Evolutionary conservation across 2,113 vertebrate species (phyloP).

Genomic region (Percopsis transmontana): DNA sequence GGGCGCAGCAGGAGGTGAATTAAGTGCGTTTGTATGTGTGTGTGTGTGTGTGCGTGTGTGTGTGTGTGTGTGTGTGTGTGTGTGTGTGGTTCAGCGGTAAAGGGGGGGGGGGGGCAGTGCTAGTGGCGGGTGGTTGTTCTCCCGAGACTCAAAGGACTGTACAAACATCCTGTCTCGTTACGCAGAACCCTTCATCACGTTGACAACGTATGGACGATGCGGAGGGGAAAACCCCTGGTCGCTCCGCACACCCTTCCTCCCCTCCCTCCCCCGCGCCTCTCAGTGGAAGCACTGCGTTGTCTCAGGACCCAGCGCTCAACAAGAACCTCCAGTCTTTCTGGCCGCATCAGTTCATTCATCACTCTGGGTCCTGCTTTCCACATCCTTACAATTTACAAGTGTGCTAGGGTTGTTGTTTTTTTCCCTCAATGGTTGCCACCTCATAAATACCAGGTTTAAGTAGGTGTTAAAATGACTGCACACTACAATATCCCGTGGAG

Average conservation of each 20-base stretch:
- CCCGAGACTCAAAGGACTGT: conserved; percentile 41
- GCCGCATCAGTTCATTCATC: conserved; percentile 53
- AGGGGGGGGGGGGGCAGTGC: conserved; percentile 17
- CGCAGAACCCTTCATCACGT: conserved; percentile 45
- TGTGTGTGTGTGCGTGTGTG: neutral
- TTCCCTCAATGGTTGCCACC: conserved; percentile 51
- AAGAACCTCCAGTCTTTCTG: conserved; percentile 46
- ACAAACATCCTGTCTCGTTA: conserved; percentile 72
- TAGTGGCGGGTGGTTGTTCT: conserved; percentile 7
- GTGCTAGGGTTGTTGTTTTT: conserved; percentile 28
- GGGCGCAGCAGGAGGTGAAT: conserved; percentile 59
- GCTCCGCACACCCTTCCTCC: conserved; percentile 15
- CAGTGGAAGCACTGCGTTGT: neutral
- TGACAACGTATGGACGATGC: conserved; percentile 47
- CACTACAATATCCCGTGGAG: conserved; percentile 44
- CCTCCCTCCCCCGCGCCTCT: neutral
- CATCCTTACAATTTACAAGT: conserved; percentile 34
- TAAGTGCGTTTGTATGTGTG: conserved; percentile 39
- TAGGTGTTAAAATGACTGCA: conserved; percentile 63
- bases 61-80: conserved; percentile 11
- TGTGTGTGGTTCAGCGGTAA: neutral
- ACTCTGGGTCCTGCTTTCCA: conserved; percentile 16
- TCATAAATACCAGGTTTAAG: conserved; percentile 69
- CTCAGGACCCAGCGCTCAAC: conserved; percentile 2
- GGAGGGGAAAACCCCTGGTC: conserved; percentile 16